A percentile compares a stretch with the other conserved stretches of the same genome.
Evolutionary conservation across 2,113 vertebrate genomes (phyloP).

Genomic region (Cyprinodon tularosa): DNA sequence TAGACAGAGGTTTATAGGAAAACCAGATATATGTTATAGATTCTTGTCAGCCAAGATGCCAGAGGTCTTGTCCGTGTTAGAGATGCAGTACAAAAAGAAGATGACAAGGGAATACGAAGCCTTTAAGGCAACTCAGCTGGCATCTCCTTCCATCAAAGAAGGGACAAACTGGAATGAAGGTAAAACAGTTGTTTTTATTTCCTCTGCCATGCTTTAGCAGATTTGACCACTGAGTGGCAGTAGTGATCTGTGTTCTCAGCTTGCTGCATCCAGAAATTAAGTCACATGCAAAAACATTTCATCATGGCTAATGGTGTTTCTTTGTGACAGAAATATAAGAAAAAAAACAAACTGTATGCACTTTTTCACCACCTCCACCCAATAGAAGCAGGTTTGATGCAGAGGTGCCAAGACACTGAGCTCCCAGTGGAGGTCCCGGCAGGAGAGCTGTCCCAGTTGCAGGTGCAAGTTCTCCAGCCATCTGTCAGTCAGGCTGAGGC

Average conservation of each 20-base stretch:
- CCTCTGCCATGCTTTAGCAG: conserved; percentile 2
- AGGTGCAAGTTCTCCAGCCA: conserved; percentile 80
- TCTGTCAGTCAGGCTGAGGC: conserved; percentile 85
- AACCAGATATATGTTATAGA: conserved; percentile 84
- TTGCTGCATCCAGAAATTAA: conserved; percentile 25
- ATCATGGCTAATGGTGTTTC: conserved; percentile 50
- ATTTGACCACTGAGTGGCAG: conserved; percentile 68
- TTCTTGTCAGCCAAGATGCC: conserved; percentile 91
- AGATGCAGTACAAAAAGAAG: conserved; percentile 88
- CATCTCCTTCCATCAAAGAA: conserved; percentile 73
- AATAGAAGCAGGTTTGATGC: conserved; percentile 77
- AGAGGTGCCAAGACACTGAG: conserved; percentile 70
- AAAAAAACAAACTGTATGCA: conserved; percentile 50
- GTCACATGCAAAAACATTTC: conserved; percentile 59
- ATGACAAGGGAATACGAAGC: conserved; percentile 78
- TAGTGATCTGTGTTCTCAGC: conserved; percentile 41
- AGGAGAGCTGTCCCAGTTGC: conserved; percentile 76
- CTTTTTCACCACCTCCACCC: conserved; percentile 69
- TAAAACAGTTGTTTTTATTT: conserved; percentile 48
- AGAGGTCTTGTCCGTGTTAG: conserved; percentile 80
- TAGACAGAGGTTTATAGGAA: conserved; percentile 90
- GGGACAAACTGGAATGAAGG: conserved; percentile 80
- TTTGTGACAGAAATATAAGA: conserved; percentile 58
- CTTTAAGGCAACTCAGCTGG: conserved; percentile 67
- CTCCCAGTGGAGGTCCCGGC: conserved; percentile 69